Conservation (phyloP, 2,113 vertebrate species). For the Seriola dumerili region DNA sequence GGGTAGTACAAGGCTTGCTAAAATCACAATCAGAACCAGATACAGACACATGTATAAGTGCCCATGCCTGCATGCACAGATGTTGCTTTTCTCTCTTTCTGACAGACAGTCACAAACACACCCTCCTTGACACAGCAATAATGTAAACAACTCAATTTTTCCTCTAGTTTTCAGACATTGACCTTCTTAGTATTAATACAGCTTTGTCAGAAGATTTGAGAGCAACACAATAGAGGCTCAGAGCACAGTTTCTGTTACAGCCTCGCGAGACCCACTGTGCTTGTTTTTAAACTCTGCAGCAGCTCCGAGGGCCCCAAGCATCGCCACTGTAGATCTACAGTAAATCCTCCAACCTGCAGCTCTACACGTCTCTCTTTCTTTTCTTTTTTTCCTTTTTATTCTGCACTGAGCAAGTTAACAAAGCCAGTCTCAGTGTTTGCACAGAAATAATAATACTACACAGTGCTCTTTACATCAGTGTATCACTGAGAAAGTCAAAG, state of each 20-base stretch:
- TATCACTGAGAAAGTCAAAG: slow-evolving; percentile 27
- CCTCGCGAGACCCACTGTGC: background rate
- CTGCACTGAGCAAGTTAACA: slow-evolving; percentile 12
- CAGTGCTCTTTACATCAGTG: background rate
- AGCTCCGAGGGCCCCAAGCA: background rate
- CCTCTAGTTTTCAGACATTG: slow-evolving; percentile 12
- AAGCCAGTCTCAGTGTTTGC: slow-evolving; percentile 18
- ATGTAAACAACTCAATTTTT: slow-evolving; percentile 27
- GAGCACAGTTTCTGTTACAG: slow-evolving; percentile 25
- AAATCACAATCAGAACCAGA: slow-evolving; percentile 9
- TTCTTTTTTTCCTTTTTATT: background rate
- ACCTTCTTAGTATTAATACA: slow-evolving; percentile 57
- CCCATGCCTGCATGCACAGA: background rate
- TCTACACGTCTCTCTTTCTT: background rate
- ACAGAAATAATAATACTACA: slow-evolving; percentile 23
- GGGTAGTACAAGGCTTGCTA: slow-evolving; percentile 1
- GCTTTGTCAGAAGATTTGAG: slow-evolving; percentile 57
- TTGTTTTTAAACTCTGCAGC: slow-evolving; percentile 28
- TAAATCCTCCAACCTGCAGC: slow-evolving; percentile 28
- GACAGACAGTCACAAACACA: background rate
- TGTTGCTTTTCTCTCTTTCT: background rate
- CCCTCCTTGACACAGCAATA: background rate
- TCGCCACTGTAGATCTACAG: background rate
- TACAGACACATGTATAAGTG: background rate
- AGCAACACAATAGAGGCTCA: slow-evolving; percentile 50